Evolutionary conservation across 30 jellyfish, hydroid and myxozoan genomes (phyloP).

Genomic region (Turritopsis dohrnii): DNA sequence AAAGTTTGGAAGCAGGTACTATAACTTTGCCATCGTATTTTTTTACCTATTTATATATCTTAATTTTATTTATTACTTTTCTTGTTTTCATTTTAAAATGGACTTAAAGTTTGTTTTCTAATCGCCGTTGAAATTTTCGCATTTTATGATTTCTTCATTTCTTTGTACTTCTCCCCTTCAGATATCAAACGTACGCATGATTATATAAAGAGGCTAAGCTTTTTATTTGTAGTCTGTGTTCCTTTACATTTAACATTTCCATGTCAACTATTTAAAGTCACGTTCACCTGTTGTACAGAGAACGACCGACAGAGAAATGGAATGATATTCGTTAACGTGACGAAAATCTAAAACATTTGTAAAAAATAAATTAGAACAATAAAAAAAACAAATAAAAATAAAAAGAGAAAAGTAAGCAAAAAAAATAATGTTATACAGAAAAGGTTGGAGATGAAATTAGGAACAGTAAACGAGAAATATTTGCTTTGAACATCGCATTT

Average conservation of each 20-base stretch:
- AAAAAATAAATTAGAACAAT: too few relatives aligned
- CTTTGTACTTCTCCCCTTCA: neutral
- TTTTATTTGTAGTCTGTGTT: neutral
- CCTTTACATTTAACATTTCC: neutral
- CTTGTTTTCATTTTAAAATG: neutral
- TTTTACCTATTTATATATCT: too few relatives aligned
- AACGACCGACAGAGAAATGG: neutral
- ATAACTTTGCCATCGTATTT: neutral
- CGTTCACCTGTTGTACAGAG: neutral
- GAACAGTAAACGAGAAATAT: too few relatives aligned
- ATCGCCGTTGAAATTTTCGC: too few relatives aligned
- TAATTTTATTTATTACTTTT: too few relatives aligned
- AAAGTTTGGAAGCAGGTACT: neutral
- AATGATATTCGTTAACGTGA: neutral
- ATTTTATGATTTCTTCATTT: neutral
- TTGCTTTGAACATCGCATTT: too few relatives aligned
- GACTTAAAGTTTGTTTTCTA: neutral
- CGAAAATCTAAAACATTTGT: neutral
- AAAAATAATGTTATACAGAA: too few relatives aligned
- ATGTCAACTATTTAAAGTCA: neutral
- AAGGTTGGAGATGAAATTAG: too few relatives aligned
- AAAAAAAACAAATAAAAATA: too few relatives aligned
- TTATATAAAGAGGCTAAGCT: neutral
- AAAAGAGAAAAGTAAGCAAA: neutral
- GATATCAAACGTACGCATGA: neutral